Base-by-base conservation (phyloP, 2,797 vertebrate genomes). In the Thaleichthys pacificus region DNA sequence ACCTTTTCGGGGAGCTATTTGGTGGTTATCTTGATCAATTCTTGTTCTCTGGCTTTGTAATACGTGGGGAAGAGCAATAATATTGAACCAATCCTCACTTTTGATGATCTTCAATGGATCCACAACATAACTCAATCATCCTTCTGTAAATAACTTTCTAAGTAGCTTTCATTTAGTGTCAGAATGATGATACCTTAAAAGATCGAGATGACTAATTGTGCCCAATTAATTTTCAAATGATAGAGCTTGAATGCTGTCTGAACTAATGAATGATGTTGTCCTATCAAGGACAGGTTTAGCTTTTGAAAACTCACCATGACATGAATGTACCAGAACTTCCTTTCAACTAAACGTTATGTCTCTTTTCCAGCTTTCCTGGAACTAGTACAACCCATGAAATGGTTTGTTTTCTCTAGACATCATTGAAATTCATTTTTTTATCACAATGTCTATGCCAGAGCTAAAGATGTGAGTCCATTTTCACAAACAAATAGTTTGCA, bases 391-490 rank as follows among this genome's bases (percentile, higher is more conserved):
- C 69, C 71, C 11, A 58, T 17, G 12, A 14, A 28, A 51, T 38
- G 69, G 15, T 11, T 5, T 8, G 28, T 69, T 63, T 21, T 64
- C 28, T 17, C 22, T 22, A 69, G 42, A 21, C 22, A 63, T 79
- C 61, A 75, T 76, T 74, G 60, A 70, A 75, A 49, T 30, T 61
- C 54, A 73, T 60, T 58, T 58, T 58, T 12, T 6, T 57, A 3
- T n/a, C 2, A 21, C 6, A 22, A 22, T 21, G 6, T 57, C 28
- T 28, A 17, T 28, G 2, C n/a, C 3, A 30, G 28, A 30, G 28
- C 3, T 30, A 30, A 30, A 30, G 28, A 30, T 30, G 28, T 30
- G 28, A 30, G 28, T 30, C 28, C 2, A 38, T 38, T 38, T 38
- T 1, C 8, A 38, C 6, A n/a, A 62, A 17, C 0, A 35, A 38